Evolutionary conservation across 2,113 vertebrate species (phyloP), one percentile per base, ranked within the genome.

Genomic region (Leptocoma aspasia): DNA sequence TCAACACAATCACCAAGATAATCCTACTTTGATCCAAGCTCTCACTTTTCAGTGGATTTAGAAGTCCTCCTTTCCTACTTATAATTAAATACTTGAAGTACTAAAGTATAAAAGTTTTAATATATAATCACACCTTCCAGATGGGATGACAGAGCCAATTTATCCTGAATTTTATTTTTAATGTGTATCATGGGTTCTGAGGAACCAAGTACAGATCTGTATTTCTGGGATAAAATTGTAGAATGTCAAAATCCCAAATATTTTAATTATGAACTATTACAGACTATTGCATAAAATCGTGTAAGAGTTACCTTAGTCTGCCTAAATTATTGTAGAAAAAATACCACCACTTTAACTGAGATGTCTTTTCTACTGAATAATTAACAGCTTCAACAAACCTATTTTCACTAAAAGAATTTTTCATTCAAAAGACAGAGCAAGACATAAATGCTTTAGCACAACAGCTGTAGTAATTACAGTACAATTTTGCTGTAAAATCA

Each of bases 401-500:
- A 81, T 87, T 94, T 96, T 52, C 44, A 89, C 50, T 65, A 61
- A 59, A 92, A 61, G 37, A 60, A 54, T 20, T 82, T 94, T 92
- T 94, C 65, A 60, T 92, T 88, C 65, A 94, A 59, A 92, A 84
- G 69, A 56, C 39, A 83, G 28, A 88, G 11, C 35, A 79, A 89
- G 42, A 77, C 95, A 84, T 54, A 92, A 95, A 76, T 59, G 68
- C 77, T 86, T 89, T 76, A 94, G 37, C 33, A 94, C 37, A 96
- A 94, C 59, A 92, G 91, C 82, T 90, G 64, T 95, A 96, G 89
- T 70, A 96, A 96, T 93, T 89, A 91, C 54, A 94, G 71, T 35
- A 71, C 90, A 84, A 95, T 94, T 97, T 72, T 85, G 33, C 90
- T 96, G 49, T 86, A 89, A 95, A 96, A 93, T 96, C 82, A 82